Conservation (phyloP, 1,140 invertebrate species). For the Euwallacea similis region DNA sequence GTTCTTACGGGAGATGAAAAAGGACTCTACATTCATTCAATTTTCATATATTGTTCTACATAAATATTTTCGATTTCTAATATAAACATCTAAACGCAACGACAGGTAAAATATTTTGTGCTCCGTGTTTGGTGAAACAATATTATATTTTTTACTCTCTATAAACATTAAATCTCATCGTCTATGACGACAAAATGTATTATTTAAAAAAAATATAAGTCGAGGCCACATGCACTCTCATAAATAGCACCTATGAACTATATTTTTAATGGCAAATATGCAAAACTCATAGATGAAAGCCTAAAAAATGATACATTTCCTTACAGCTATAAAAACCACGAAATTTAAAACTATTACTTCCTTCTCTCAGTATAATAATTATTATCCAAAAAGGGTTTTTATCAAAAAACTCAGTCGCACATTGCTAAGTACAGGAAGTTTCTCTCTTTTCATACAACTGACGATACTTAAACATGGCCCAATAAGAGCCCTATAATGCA, state of each 20-base stretch:
- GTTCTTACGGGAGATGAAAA: too few relatives aligned
- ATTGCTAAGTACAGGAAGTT: not conserved
- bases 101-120: slow-evolving; percentile 15
- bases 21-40: not conserved
- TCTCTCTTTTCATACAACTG: not conserved
- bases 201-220: too few relatives aligned
- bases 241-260: too few relatives aligned
- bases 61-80: slow-evolving; percentile 24
- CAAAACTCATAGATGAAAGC: slow-evolving; percentile 2
- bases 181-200: too few relatives aligned
- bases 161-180: not conserved
- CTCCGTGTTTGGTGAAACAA: too few relatives aligned
- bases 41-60: slow-evolving; percentile 27
- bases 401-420: slow-evolving; percentile 24
- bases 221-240: too few relatives aligned
- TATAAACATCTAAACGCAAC: slow-evolving; percentile 28
- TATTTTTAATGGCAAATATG: too few relatives aligned
- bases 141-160: too few relatives aligned
- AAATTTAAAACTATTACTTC: slow-evolving; percentile 12
- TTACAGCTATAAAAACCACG: slow-evolving; percentile 11
- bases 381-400: slow-evolving; percentile 17
- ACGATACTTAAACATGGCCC: too few relatives aligned
- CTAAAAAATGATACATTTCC: slow-evolving; percentile 18
- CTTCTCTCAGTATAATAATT: not conserved
- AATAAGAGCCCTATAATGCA: too few relatives aligned